phyloP scores from a whole-genome alignment of 2,797 vertebrate genomes.

The Ptychobarbus kaznakovi region DNA sequence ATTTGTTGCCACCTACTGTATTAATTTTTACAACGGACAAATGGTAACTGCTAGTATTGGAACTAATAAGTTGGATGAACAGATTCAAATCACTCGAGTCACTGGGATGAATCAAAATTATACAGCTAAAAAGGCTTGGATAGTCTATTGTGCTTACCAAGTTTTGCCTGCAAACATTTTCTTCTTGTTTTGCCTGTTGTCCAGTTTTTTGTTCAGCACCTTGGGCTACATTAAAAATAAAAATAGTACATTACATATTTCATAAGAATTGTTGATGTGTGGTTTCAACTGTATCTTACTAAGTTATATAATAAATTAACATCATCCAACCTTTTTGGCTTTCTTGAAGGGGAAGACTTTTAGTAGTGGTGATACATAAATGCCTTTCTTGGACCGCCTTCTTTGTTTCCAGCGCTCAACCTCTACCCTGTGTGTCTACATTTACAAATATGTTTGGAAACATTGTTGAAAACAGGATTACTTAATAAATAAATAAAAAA shows the following conservation, averaged over 20 bases:
- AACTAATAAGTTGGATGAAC: background rate
- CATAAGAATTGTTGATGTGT: background rate
- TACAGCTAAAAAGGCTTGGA: background rate
- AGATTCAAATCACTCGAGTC: background rate
- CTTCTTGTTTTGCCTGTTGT: background rate
- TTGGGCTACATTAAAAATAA: background rate
- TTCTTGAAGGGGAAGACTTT: background rate
- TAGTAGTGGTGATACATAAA: slow-evolving; percentile 2
- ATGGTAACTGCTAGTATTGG: background rate
- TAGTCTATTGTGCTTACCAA: background rate
- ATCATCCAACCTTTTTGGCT: no score
- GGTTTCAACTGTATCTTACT: no score
- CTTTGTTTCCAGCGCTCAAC: slow-evolving; percentile 13
- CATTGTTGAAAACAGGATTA: background rate
- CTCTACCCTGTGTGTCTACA: slow-evolving; percentile 4
- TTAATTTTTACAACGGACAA: background rate
- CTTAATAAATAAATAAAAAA: background rate
- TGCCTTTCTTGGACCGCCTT: slow-evolving; percentile 1
- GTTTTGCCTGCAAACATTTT: background rate
- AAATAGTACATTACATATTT: background rate
- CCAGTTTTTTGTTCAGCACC: background rate
- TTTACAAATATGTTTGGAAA: background rate
- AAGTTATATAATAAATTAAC: no score
- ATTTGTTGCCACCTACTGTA: no score
- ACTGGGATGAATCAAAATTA: background rate